Evolutionary conservation across 2,888 invertebrate species (phyloP), one percentile per base, ranked within the genome.

Genomic region (Arge pagana): DNA sequence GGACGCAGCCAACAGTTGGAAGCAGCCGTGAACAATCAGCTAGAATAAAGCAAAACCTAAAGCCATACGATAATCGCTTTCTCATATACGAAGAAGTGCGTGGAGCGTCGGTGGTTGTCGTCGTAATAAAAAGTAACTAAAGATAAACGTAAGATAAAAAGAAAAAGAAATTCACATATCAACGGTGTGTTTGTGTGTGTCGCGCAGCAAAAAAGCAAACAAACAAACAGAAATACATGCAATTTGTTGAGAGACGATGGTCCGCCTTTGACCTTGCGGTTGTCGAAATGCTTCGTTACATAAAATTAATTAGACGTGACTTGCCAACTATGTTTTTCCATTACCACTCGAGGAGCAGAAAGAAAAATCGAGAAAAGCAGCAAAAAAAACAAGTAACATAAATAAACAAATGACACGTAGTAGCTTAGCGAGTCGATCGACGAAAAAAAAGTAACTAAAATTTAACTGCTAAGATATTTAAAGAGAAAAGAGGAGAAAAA

Each of bases 321-420:
- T 67, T 74, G 74, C 74, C 74, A 72, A 75, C 71, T 75, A 73
- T 71, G 71, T 74, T 74, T n/a, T n/a, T 74, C 69, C 71, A 72
- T 66, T 72, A 68, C 68, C 71, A 71, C 65, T 71, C 67, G 70
- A 64, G 58, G 62, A 64, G 52, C 18, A 23, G 18, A 30, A 30
- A 30, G 21, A 7, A 65, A 64, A 67, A 64, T 64, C 60, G 64
- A 67, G 65, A 55, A 64, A 61, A 60, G 52, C 49, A 57, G 59
- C 43, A 37, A 41, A 10, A 21, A 53, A 53, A 18, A n/a, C 50
- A 58, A 60, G 67, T 23, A 68, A 30, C 11, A 11, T 10, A 4
- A 15, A 31, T 23, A 33, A 33, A 15, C 21, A 23, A 45, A 33
- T 11, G 8, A 11, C 11, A 8, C 6, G n/a, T 23, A 33, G 21